Evolutionary conservation across 1,140 invertebrate species (phyloP), one percentile per base, ranked within the genome.

Genomic region (Drosophila aff.): DNA sequence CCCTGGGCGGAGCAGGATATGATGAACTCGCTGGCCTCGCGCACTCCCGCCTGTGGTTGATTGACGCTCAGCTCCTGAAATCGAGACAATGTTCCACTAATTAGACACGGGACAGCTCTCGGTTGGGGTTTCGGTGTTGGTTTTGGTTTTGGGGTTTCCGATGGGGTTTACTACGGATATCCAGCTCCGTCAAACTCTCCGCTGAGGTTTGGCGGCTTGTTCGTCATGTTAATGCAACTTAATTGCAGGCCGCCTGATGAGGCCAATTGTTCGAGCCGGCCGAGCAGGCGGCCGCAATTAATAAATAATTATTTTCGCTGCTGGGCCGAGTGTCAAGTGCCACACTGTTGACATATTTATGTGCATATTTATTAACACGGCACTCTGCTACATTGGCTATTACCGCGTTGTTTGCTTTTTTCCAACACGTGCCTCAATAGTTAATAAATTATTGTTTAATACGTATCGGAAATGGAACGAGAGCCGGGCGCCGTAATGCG

Each of bases 1-100:
- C 96, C 96, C 80, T 96, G 95, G 40, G 96, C 96, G 50, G 95
- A 94, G 83, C 96, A 97, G 52, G 95, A 96, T 75, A 97, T 93
- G 76, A 96, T 95, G 77, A 97, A 96, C 85, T 96, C 95, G 71
- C 96, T 96, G 18, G 95, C 95, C 85, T 96, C 94, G 87, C 95
- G 95, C 65, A 97, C 95, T 75, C 95, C 94, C 38, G 79, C 64
- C 46, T 94, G 94, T 43, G 93, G 93, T 91, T 95, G 95, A 93
- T 95, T 95, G 60, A 95, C 93, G 66, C 93, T 94, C 68, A 96
- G 90, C 52, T 94, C 94, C 95, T 96, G 93, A 94, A 67, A 33
- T 50, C 7, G 61, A 68, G 26, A 89, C 78, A 87, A 89, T 77
- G 82, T 75, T 63, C 33, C 79, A 72, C 81, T 89, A 89, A 89